A percentile compares a stretch with the other conserved stretches of the same genome.
phyloP scores from a whole-genome alignment of 2,113 vertebrate genomes.

The Solea solea region DNA sequence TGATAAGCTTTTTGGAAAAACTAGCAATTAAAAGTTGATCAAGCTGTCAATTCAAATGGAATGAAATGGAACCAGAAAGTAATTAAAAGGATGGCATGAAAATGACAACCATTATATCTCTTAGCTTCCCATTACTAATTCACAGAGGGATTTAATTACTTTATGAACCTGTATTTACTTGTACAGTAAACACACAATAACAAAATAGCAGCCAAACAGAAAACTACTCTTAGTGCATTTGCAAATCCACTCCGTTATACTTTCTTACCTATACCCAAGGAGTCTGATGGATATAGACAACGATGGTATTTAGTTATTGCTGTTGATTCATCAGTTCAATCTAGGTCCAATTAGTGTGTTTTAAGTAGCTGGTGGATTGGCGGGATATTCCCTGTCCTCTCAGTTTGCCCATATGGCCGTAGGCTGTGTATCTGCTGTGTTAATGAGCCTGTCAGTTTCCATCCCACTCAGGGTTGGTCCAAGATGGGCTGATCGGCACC shows the following conservation, averaged over 20 bases:
- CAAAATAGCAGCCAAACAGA: slow-evolving; percentile 21
- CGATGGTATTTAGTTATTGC: slow-evolving; percentile 49
- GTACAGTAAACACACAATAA: slow-evolving; percentile 61
- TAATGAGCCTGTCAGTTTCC: slow-evolving; percentile 78
- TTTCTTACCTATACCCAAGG: slow-evolving; percentile 12
- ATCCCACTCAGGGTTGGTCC: slow-evolving; percentile 51
- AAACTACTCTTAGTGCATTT: slow-evolving; percentile 1
- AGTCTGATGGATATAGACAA: slow-evolving; percentile 26
- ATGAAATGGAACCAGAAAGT: slow-evolving; percentile 86
- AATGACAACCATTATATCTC: slow-evolving; percentile 83
- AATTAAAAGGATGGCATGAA: slow-evolving; percentile 82
- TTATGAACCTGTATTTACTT: slow-evolving; percentile 60
- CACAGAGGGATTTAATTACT: slow-evolving; percentile 81
- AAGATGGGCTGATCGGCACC: slow-evolving; percentile 32
- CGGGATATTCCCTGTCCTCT: slow-evolving; percentile 68
- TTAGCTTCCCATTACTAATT: slow-evolving; percentile 78
- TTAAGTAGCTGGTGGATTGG: slow-evolving; percentile 71
- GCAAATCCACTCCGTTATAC: slow-evolving; percentile 8
- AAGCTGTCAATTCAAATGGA: slow-evolving; percentile 82
- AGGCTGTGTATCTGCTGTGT: slow-evolving; percentile 69
- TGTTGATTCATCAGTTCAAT: slow-evolving; percentile 62
- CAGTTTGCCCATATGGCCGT: slow-evolving; percentile 77
- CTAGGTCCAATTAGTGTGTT: slow-evolving; percentile 78
- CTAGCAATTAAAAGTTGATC: slow-evolving; percentile 85
- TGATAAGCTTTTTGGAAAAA: slow-evolving; percentile 83